Evolutionary conservation across 2,797 vertebrate genomes (phyloP).

Genomic region (Xenentodon cancila): DNA sequence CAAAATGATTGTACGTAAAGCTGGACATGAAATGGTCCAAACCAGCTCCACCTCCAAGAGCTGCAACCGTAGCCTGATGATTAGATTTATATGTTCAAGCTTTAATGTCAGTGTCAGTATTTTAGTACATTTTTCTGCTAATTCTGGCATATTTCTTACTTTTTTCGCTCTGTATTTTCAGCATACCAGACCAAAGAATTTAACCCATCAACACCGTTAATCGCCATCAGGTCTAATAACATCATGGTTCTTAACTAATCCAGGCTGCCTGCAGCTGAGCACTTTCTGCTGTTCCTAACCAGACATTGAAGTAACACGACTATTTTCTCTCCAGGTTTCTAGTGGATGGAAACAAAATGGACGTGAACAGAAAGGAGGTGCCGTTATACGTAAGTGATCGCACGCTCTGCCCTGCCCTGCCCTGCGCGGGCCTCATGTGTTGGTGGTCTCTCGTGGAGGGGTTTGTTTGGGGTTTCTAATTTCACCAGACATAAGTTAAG

Average conservation of each 20-base stretch:
- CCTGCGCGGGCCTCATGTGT: background rate
- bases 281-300: slow-evolving; percentile 21
- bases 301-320: slow-evolving; percentile 19
- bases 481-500: slow-evolving; percentile 17
- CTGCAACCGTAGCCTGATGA: too few relatives aligned
- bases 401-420: background rate
- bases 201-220: background rate
- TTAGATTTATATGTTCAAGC: too few relatives aligned
- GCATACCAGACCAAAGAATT: slow-evolving; percentile 9
- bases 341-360: slow-evolving; percentile 86
- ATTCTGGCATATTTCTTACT: background rate
- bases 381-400: slow-evolving; percentile 88
- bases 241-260: slow-evolving; percentile 17
- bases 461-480: slow-evolving; percentile 6
- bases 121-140: too few relatives aligned
- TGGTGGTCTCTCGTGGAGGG: background rate
- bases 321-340: slow-evolving; percentile 62
- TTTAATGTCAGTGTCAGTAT: too few relatives aligned
- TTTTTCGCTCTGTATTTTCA: too few relatives aligned
- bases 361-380: slow-evolving; percentile 85
- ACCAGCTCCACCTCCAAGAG: too few relatives aligned
- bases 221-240: slow-evolving; percentile 7
- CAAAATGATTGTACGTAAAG: too few relatives aligned
- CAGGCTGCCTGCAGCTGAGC: slow-evolving; percentile 9
- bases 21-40: too few relatives aligned